Percentiles rank a stretch among this genome's conserved stretches.
phyloP scores from a whole-genome alignment of 2,797 vertebrate species.

The Ptychadena robeensis region DNA sequence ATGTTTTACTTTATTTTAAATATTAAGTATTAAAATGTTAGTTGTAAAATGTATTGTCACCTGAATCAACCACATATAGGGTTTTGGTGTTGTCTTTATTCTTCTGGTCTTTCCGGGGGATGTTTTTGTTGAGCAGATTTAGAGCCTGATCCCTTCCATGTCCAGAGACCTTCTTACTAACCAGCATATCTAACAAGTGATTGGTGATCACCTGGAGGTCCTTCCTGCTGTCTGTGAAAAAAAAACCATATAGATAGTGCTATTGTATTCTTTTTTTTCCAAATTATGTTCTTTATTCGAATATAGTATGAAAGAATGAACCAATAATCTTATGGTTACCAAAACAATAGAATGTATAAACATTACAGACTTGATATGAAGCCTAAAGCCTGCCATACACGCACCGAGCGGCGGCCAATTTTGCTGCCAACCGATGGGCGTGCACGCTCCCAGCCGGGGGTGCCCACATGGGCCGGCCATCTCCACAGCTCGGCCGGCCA shows the following conservation, averaged over 20 bases:
- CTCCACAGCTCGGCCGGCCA: too few relatives aligned
- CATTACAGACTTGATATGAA: too few relatives aligned
- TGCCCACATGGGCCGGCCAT: too few relatives aligned
- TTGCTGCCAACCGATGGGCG: too few relatives aligned
- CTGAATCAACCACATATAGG: constrained; percentile 89
- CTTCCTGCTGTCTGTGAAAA: constrained; percentile 82
- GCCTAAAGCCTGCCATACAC: too few relatives aligned
- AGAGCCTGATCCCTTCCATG: constrained; percentile 92
- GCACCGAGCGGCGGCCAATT: too few relatives aligned
- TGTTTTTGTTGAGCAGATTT: constrained; percentile 91
- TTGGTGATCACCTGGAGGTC: constrained; percentile 87
- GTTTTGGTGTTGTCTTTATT: constrained; percentile 80
- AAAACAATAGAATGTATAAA: too few relatives aligned
- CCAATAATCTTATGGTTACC: too few relatives aligned
- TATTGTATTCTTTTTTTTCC: too few relatives aligned
- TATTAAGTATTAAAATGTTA: background rate
- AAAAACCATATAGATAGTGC: background rate
- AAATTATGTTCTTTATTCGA: too few relatives aligned
- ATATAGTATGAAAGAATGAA: too few relatives aligned
- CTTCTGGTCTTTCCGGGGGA: constrained; percentile 84
- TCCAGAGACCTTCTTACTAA: constrained; percentile 89
- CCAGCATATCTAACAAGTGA: constrained; percentile 89
- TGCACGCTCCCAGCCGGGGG: too few relatives aligned
- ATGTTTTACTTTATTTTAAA: background rate
- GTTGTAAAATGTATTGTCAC: constrained; percentile 72